Conservation (phyloP, 2,888 invertebrate species). For the Halictus quadricinctus region DNA sequence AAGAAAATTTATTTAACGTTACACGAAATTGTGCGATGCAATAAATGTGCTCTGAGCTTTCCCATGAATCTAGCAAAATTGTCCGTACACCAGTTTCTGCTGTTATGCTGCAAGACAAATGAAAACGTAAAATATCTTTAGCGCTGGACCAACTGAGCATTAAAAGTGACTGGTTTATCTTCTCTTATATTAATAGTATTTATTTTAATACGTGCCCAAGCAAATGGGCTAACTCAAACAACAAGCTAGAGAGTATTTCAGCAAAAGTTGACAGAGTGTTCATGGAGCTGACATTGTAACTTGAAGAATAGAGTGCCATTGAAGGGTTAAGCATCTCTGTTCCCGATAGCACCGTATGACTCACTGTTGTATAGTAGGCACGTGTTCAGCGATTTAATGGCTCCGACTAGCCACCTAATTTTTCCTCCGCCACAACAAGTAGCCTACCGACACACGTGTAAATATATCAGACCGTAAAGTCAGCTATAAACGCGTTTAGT, state of each 20-base stretch:
- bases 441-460: slow-evolving; percentile 2
- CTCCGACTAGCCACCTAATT: slow-evolving; percentile 12
- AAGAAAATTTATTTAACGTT: too few relatives aligned
- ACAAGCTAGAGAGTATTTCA: not conserved
- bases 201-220: too few relatives aligned
- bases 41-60: too few relatives aligned
- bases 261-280: not conserved
- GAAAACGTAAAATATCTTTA: not conserved
- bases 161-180: too few relatives aligned
- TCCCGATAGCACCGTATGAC: not conserved
- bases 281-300: not conserved
- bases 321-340: slow-evolving; percentile 9
- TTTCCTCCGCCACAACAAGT: slow-evolving; percentile 1
- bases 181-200: too few relatives aligned
- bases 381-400: slow-evolving; percentile 11
- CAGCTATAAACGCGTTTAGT: not conserved
- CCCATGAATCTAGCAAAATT: too few relatives aligned
- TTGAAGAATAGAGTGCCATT: not conserved
- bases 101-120: not conserved
- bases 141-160: too few relatives aligned
- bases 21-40: too few relatives aligned
- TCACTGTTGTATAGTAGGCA: not conserved
- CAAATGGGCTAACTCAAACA: not conserved
- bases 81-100: too few relatives aligned
- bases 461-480: slow-evolving; percentile 15